Base-by-base conservation (phyloP, 2,113 vertebrate species). In the Sorex fumeus region DNA sequence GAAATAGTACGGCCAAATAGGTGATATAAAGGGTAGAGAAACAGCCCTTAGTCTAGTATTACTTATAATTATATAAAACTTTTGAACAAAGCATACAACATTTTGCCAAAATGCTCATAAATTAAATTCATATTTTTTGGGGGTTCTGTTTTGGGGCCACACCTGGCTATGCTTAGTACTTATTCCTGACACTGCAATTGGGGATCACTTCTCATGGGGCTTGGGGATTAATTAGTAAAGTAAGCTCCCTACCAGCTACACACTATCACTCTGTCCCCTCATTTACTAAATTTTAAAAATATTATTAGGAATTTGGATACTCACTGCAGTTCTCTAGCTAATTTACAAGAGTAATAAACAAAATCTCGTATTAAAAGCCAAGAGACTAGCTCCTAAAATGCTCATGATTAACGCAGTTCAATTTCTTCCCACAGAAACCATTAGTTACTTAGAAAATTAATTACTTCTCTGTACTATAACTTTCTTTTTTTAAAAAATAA, bases 391-490 rank as follows among this genome's bases (percentile, higher is more conserved):
- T 92, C 30, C 45, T 74, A 67, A 88, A 50, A 71, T 32, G 25
- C 15, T 43, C 25, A 80, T 43, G 76, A 85, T 34, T 67, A 93
- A 85, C 53, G 7, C 18, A 85, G 5, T 82, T 84, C 18, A 30
- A 32, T 79, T 88, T 83, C 18, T 47, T 62, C 50, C 72, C 36
- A 87, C 3, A 74, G 53, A 27, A 78, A 77, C 72, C 84, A 70
- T 28, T 66, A 4, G 34, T 72, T 87, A 84, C 53, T 81, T 88
- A 62, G 40, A 80, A 88, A 84, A 93, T 47, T 30, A 70, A 93
- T 64, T 6, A 84, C 15, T 23, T 21, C 36, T 91, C 27, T 75
- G 4, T 88, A 79, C 83, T 87, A 19, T 43, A 91, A 70, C 11
- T 71, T 40, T 40, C 40, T 40, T 40, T 40, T 40, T 40, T 40